Evolutionary conservation across 2,888 invertebrate species (phyloP).

Genomic region (Oligia strigilis): DNA sequence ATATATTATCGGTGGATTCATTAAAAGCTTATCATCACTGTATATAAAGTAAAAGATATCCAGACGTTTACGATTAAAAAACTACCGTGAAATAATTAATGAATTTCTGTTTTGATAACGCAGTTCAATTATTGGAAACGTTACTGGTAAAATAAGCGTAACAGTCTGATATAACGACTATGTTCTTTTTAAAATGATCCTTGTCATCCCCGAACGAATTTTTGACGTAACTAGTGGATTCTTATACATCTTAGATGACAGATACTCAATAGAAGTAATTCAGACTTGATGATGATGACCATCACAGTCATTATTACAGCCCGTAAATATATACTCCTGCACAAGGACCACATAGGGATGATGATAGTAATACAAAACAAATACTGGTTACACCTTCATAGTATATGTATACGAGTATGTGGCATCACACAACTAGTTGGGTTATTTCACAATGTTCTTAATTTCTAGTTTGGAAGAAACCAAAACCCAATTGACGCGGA

Average conservation of each 20-base stretch:
- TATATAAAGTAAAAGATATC: slow-evolving; percentile 4
- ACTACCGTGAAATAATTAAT: slow-evolving; percentile 26
- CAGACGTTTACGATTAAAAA: not conserved
- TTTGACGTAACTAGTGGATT: not conserved
- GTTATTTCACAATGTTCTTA: not conserved
- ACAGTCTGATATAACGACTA: not conserved
- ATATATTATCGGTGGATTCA: not conserved
- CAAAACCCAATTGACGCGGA: slow-evolving; percentile 51
- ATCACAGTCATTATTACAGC: not conserved
- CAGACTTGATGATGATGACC: not conserved
- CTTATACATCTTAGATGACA: not conserved
- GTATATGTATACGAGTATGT: not conserved
- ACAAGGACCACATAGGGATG: not conserved
- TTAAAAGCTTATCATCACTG: slow-evolving; percentile 9
- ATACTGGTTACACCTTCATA: too few relatives aligned
- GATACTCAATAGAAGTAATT: not conserved
- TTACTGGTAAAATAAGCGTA: not conserved
- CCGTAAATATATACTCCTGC: not conserved
- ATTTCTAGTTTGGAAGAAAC: not conserved
- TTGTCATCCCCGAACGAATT: not conserved
- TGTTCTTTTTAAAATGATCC: not conserved
- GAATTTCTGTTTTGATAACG: slow-evolving; percentile 10
- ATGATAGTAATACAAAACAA: not conserved
- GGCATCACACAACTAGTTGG: not conserved
- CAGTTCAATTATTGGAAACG: slow-evolving; percentile 4